Evolutionary conservation across 2,113 vertebrate species (phyloP).

Genomic region (Dipodomys ordii): DNA sequence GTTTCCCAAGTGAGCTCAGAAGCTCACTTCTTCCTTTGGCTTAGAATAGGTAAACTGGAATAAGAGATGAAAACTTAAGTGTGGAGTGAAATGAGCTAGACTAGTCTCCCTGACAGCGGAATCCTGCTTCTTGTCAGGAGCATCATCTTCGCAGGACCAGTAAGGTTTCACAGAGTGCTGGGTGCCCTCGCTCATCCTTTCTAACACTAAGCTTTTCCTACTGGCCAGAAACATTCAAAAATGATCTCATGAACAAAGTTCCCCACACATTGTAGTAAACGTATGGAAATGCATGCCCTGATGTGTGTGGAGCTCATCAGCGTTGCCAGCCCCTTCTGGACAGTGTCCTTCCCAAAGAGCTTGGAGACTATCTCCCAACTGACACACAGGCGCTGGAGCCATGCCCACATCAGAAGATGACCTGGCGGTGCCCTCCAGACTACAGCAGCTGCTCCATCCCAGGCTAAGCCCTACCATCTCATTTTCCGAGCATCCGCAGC

Average conservation of each 20-base stretch:
- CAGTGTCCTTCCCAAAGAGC: background rate
- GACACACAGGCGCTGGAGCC: background rate
- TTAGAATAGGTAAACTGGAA: background rate
- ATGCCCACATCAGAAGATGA: background rate
- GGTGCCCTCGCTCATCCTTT: background rate
- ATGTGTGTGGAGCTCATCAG: background rate
- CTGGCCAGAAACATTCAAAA: background rate
- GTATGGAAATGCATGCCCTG: background rate
- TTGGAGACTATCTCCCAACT: background rate
- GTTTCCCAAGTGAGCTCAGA: background rate
- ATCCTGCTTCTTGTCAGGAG: background rate
- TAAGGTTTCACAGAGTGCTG: background rate
- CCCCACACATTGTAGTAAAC: background rate
- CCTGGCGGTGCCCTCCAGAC: background rate
- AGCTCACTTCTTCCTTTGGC: background rate
- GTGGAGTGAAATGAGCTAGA: background rate
- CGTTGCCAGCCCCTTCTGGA: background rate
- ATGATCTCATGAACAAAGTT: background rate
- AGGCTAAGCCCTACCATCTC: constrained; percentile 48
- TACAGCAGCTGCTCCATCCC: constrained; percentile 65
- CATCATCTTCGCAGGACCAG: background rate
- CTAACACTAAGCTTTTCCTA: background rate
- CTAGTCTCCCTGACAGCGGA: background rate
- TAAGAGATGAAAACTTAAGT: background rate
- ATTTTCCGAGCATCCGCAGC: constrained; percentile 29